Evolutionary conservation across 2,888 invertebrate species (phyloP), one percentile per base, ranked within the genome.

Genomic region (Dynastes hyllus): DNA sequence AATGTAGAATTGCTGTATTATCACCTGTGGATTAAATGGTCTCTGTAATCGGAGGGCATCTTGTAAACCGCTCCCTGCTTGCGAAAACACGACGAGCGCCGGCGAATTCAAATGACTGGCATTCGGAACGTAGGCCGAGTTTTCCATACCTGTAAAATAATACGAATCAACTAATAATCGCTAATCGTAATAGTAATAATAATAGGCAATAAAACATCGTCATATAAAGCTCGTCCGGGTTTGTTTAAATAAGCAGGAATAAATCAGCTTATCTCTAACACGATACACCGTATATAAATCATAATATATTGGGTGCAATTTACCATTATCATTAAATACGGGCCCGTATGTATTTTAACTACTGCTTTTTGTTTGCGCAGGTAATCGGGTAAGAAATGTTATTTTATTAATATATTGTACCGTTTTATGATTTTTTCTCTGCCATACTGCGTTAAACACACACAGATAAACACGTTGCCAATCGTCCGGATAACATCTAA

Each of bases 41-140:
- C 94, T 91, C 90, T 94, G 94, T 90, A 94, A 93, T 89, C 94
- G 91, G 85, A 94, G 91, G 84, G 94, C 93, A 90, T 94, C 94
- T 88, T 93, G 93, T 89, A 94, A 91, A 86, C 93, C 93, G 86
- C 93, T 93, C 88, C 93, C 93, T 86, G 94, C 93, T 91, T 94
- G 93, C 84, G 94, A 94, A 88, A 94, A 92, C 84, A 94, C 94
- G 87, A 94, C 94, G 89, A 94, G 90, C 87, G 93, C 93, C 86
- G 94, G 93, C 86, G 93, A 93, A 89, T 93, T 93, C 88, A 94
- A 91, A 89, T 94, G 93, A 88, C 92, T 93, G 86, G 93, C 92
- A 88, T 93, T 93, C 84, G 92, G 92, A 85, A 92, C 92, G 89
- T 94, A 94, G 84, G 93, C 92, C 88, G 93, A 93, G 90, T 94